Percentiles rank a stretch among this genome's conserved stretches.
These are phyloP conservation scores for Caenorhabditis doughertyi DNA, from an alignment of 2,888 invertebrate genomes.

Conservation along the genomic window DNA sequence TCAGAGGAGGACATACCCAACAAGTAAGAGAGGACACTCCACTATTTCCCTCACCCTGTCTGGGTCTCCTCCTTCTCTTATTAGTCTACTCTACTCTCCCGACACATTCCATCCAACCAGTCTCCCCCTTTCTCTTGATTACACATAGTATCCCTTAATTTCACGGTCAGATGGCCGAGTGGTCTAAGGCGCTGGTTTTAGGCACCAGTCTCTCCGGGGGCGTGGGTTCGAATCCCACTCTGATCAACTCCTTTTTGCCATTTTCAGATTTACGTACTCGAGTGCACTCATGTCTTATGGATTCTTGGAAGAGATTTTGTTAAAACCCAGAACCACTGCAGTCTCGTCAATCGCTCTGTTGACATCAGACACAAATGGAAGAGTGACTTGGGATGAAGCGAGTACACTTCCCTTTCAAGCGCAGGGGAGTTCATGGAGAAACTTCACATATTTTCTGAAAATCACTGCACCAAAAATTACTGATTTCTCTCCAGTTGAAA, in stretches of 20 bases:
- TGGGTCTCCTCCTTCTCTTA: not conserved
- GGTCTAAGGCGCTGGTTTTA: constrained; percentile 93
- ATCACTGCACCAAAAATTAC: constrained; percentile 44
- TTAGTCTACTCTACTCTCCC: constrained; percentile 15
- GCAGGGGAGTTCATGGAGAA: constrained; percentile 56
- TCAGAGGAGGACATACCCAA: constrained; percentile 62
- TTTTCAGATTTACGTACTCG: constrained; percentile 54
- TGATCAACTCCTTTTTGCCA: constrained; percentile 63
- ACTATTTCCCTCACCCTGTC: not conserved
- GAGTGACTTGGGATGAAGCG: constrained; percentile 73
- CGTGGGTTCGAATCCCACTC: constrained; percentile 79
- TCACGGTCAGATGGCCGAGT: constrained; percentile 87
- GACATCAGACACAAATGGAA: constrained; percentile 66
- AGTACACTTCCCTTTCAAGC: constrained; percentile 75
- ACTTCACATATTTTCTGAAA: constrained; percentile 58
- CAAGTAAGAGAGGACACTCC: constrained; percentile 33
- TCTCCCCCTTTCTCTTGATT: constrained; percentile 1
- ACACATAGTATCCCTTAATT: not conserved
- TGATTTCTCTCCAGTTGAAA: constrained; percentile 44
- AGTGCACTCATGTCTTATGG: constrained; percentile 67
- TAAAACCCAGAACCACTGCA: constrained; percentile 69
- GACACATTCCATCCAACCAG: no score
- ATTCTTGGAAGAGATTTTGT: constrained; percentile 66
- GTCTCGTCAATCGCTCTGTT: constrained; percentile 69
- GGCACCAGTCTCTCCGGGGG: constrained; percentile 89